Percentiles rank a stretch among this genome's conserved stretches.
phyloP scores from a whole-genome alignment of 35 echinoderm and acorn worm genomes.

The Eucidaris tribuloides region DNA sequence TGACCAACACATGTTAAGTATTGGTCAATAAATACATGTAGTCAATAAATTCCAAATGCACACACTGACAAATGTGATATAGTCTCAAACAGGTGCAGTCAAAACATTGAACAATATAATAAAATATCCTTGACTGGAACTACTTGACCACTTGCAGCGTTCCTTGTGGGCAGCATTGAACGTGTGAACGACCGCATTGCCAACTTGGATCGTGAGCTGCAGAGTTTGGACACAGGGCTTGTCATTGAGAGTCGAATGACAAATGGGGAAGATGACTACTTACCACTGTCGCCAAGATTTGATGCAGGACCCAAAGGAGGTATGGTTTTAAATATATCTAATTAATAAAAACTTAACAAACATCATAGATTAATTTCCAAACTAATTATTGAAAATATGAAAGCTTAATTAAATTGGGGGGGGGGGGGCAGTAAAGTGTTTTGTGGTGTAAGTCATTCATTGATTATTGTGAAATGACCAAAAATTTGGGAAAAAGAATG shows the following conservation, averaged over 20 bases:
- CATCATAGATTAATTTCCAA: no score
- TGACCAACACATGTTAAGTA: no score
- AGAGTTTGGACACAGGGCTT: conserved; percentile 52
- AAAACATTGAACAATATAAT: background rate
- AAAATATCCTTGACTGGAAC: background rate
- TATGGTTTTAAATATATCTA: background rate
- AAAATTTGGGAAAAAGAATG: no score
- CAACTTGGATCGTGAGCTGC: conserved; percentile 69
- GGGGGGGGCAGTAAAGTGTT: no score
- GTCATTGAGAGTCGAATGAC: conserved; percentile 81
- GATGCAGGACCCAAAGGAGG: conserved; percentile 45
- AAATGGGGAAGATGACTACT: conserved; percentile 70
- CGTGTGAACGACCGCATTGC: conserved; percentile 86
- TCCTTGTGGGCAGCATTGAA: conserved; percentile 85
- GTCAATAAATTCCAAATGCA: no score
- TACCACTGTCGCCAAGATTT: conserved; percentile 39
- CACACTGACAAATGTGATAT: background rate
- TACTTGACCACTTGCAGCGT: conserved; percentile 58
- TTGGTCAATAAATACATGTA: no score
- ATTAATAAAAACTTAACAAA: no score
- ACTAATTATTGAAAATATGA: no score
- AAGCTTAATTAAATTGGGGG: no score
- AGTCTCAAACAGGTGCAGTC: background rate
- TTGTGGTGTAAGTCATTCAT: no score
- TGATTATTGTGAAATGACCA: no score